phyloP scores from a whole-genome alignment of 1,140 invertebrate species.

The Forficula auricularia region DNA sequence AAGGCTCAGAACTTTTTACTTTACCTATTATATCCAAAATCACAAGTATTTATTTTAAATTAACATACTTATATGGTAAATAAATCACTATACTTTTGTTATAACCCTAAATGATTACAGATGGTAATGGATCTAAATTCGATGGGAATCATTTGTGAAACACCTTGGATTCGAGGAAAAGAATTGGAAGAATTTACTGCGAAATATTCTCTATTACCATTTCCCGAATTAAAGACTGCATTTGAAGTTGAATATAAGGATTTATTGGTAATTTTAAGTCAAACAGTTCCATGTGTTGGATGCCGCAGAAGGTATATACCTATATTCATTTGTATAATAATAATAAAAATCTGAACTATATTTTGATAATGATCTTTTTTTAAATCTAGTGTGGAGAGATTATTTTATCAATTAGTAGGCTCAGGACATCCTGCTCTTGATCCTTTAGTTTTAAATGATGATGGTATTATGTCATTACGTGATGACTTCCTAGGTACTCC shows the following conservation, averaged over 20 bases:
- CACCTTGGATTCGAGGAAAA: conserved; percentile 52
- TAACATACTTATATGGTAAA: neutral
- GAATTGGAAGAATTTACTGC: conserved; percentile 66
- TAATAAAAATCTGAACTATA: too few relatives aligned
- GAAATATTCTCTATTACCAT: conserved; percentile 58
- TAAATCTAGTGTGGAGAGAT: conserved; percentile 57
- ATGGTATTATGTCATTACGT: conserved; percentile 54
- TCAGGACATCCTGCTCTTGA: conserved; percentile 67
- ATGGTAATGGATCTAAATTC: conserved; percentile 80
- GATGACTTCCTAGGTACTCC: conserved; percentile 59
- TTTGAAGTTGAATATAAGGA: conserved; percentile 67
- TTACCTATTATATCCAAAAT: neutral
- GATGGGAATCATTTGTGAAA: conserved; percentile 61
- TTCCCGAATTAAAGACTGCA: conserved; percentile 57
- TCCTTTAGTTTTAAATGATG: conserved; percentile 48
- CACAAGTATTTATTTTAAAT: neutral
- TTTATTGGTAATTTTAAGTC: conserved; percentile 63
- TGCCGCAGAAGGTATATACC: conserved; percentile 83
- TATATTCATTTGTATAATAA: too few relatives aligned
- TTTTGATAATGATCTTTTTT: conserved; percentile 19
- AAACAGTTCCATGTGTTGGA: conserved; percentile 80
- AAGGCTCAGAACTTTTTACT: neutral
- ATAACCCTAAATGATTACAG: conserved; percentile 31
- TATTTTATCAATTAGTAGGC: conserved; percentile 65
- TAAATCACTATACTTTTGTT: neutral